Base-by-base conservation (phyloP, 2,113 vertebrate genomes). In the Odontesthes bonariensis region DNA sequence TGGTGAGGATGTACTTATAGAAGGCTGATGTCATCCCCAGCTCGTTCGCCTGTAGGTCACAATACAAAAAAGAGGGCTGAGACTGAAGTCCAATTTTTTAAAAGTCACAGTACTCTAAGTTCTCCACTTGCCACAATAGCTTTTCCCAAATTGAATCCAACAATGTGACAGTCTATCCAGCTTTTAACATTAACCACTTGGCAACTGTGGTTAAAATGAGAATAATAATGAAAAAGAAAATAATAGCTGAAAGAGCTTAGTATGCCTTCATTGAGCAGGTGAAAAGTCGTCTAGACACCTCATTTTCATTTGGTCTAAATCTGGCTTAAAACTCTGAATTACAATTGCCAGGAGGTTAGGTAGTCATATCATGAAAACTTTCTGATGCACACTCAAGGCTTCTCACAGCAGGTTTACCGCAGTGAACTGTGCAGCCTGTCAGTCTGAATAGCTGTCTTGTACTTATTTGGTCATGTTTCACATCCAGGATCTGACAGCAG, bases 1-100 rank as follows among this genome's bases (percentile, higher is more conserved):
- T 97, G 54, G 96, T 97, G 76, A 97, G 94, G 86, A 97, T 97
- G 92, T 97, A 97, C 85, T 97, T 97, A 89, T 97, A 97, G 94
- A 96, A 97, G 0, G 95, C 94, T 8, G 96, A 96, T 19, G 94
- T 97, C 96, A 97, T 97, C 64, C 96, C 96, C 81, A 97, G 77
- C 86, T 97, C 96, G 0, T 94, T 95, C 0, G 96, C 95, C 95
- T 96, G 88, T 9, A 65, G 52, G 20, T 44, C 33, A 54, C 6
- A 49, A 32, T n/a, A n/a, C 1, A 71, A 59, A 19, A 44, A 31
- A 64, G 16, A 56, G 53, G 63, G 49, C 62, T 32, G 20, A 54
- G 14, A 51, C 22, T 13, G 20, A 17, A 27, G 6, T 19, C 58
- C 38, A 7, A 47, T 33, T 12, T 16, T 0, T 31, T 59, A 19